Evolutionary conservation across 1,140 invertebrate species (phyloP).

Genomic region (Caenorhabditis brenneri): DNA sequence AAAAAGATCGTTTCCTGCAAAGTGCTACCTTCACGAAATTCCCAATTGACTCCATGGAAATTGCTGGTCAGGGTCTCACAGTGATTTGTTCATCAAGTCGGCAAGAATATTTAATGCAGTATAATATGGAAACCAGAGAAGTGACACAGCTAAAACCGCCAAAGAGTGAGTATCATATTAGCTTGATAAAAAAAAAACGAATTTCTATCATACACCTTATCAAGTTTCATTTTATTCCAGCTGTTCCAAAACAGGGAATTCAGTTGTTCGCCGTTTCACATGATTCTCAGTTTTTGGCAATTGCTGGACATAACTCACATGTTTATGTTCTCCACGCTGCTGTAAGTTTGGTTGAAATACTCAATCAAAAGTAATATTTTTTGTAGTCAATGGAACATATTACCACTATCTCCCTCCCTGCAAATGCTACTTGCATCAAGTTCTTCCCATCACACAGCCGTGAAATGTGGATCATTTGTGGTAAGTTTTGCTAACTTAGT

Average conservation of each 20-base stretch:
- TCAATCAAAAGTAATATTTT: background rate
- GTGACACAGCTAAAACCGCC: conserved; percentile 4
- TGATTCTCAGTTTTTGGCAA: conserved; percentile 10
- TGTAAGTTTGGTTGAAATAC: background rate
- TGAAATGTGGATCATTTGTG: conserved; percentile 21
- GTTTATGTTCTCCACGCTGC: background rate
- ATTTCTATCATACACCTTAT: too few relatives aligned
- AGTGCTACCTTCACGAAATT: background rate
- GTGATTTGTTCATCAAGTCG: conserved; percentile 10
- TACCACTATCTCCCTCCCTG: background rate
- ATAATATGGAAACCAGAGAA: conserved; percentile 34
- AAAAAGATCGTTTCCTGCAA: conserved; percentile 20
- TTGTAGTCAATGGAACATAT: conserved; percentile 27
- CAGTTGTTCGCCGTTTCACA: background rate
- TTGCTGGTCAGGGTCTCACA: background rate
- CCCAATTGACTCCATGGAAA: conserved; percentile 5
- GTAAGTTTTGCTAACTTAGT: background rate
- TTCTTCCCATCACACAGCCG: conserved; percentile 8
- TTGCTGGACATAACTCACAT: conserved; percentile 7
- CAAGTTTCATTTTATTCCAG: background rate
- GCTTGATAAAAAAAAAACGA: background rate
- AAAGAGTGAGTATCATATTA: background rate
- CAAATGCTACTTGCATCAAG: background rate
- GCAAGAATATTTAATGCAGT: conserved; percentile 22
- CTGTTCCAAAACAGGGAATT: background rate